These are phyloP conservation scores for Leucosticte australis DNA, from an alignment of 2,113 vertebrate species.

Conservation along the genomic window DNA sequence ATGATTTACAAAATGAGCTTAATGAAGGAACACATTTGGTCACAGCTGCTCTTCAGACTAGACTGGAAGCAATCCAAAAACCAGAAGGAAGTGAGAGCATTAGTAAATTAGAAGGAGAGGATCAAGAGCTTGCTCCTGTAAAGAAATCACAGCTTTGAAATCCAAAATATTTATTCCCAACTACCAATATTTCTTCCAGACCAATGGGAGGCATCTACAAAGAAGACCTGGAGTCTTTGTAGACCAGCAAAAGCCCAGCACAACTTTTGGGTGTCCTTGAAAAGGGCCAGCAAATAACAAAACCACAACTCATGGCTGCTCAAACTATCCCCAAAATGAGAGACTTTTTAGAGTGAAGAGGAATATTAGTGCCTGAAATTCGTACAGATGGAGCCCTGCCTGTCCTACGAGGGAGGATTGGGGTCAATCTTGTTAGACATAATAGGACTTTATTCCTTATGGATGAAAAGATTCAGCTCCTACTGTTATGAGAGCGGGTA, in stretches of 20 bases:
- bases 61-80: background rate
- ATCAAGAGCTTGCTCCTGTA: background rate
- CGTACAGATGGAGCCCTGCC: background rate
- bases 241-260: background rate
- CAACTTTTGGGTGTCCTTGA: background rate
- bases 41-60: constrained; percentile 15
- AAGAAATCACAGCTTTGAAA: background rate
- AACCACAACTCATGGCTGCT: background rate
- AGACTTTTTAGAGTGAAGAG: background rate
- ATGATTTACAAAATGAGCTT: background rate
- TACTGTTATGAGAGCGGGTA: background rate
- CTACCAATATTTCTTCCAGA: background rate
- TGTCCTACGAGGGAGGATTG: background rate
- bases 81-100: background rate
- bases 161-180: background rate
- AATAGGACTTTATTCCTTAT: constrained; percentile 17
- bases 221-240: background rate
- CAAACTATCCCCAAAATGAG: background rate
- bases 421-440: constrained; percentile 41
- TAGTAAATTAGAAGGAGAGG: background rate
- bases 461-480: background rate
- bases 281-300: background rate
- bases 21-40: background rate
- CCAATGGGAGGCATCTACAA: background rate
- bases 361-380: background rate